These are phyloP conservation scores for Glaucopsyche alexis DNA, from an alignment of 2,888 invertebrate species.

Conservation along the genomic window DNA sequence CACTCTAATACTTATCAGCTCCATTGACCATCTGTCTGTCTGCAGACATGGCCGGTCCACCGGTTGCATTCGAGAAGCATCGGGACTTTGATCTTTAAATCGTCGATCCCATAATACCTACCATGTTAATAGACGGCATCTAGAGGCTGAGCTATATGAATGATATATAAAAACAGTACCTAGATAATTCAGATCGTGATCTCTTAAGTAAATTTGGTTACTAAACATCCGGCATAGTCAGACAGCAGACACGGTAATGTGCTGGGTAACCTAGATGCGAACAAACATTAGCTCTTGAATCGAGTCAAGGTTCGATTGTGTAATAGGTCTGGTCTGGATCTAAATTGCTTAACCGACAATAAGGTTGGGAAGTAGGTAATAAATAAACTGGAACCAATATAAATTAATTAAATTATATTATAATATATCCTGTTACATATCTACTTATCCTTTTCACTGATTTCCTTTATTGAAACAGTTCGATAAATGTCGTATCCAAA, in stretches of 20 bases:
- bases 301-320: constrained; percentile 8
- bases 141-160: background rate
- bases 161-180: background rate
- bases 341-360: constrained; percentile 1
- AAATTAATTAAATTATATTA: background rate
- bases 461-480: background rate
- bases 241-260: background rate
- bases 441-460: background rate
- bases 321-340: background rate
- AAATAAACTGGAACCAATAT: background rate
- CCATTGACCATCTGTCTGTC: too few relatives aligned
- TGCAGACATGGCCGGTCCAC: too few relatives aligned
- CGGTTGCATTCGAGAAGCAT: too few relatives aligned
- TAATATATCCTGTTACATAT: background rate
- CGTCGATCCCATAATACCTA: too few relatives aligned
- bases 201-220: background rate
- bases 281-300: constrained; percentile 8
- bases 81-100: too few relatives aligned
- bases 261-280: background rate
- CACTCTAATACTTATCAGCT: too few relatives aligned
- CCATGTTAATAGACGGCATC: too few relatives aligned
- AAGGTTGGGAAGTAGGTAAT: constrained; percentile 20
- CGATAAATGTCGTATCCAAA: too few relatives aligned
- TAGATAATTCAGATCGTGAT: background rate
- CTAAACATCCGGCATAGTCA: background rate